phyloP scores from a whole-genome alignment of 2,888 invertebrate genomes.

The Agrochola litura region DNA sequence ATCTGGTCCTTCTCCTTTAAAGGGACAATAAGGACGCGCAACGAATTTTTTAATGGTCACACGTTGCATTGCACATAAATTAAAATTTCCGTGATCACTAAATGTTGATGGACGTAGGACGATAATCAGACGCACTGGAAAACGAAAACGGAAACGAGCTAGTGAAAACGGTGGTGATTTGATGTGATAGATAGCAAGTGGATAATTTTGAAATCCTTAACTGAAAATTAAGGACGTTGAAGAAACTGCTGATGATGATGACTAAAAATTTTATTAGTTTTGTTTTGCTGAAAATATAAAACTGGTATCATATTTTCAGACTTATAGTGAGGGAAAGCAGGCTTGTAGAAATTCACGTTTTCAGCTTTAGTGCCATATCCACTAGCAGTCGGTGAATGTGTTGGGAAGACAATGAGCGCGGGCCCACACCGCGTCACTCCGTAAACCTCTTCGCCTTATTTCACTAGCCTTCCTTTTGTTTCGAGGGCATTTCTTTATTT shows the following conservation, averaged over 20 bases:
- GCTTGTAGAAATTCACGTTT: neutral
- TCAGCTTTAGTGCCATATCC: constrained; percentile 73
- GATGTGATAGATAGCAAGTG: no score
- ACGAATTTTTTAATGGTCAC: constrained; percentile 36
- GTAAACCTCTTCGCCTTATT: constrained; percentile 90
- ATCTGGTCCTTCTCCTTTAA: constrained; percentile 55
- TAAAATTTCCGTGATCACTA: constrained; percentile 46
- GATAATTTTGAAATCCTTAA: no score
- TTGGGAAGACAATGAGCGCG: constrained; percentile 84
- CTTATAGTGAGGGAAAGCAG: neutral
- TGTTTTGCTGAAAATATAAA: no score
- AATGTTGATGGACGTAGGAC: constrained; percentile 9
- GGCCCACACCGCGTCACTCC: constrained; percentile 89
- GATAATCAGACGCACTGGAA: no score
- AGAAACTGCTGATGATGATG: no score
- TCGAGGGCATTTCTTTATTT: constrained; percentile 89
- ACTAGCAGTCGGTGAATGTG: constrained; percentile 52
- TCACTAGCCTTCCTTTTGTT: constrained; percentile 89
- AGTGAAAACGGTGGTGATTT: no score
- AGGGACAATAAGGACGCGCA: constrained; percentile 50
- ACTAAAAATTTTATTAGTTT: no score
- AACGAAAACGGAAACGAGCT: no score
- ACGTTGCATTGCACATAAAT: constrained; percentile 36
- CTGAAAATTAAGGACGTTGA: no score
- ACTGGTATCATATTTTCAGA: no score